Percentiles rank a stretch among this genome's conserved stretches.
phyloP scores from a whole-genome alignment of 1,140 invertebrate species.

The Trichonephila clavata region DNA sequence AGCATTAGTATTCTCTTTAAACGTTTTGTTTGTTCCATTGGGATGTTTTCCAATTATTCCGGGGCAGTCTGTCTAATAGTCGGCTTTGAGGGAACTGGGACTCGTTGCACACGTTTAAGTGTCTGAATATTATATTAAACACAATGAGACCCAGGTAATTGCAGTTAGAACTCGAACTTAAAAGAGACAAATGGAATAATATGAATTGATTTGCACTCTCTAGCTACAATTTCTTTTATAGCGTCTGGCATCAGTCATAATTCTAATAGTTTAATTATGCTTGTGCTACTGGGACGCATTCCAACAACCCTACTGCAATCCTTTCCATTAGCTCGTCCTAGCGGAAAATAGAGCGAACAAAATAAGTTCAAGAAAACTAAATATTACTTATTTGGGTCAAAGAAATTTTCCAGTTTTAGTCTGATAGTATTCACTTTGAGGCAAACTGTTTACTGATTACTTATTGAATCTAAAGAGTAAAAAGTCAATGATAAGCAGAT shows the following conservation, averaged over 20 bases:
- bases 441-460: no score
- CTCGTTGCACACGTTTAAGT: no score
- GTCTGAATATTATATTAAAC: not conserved
- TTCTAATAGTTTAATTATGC: slow-evolving; percentile 30
- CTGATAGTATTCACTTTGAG: no score
- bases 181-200: not conserved
- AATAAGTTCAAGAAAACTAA: slow-evolving; percentile 5
- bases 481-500: no score
- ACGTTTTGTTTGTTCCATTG: not conserved
- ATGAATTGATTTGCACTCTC: not conserved
- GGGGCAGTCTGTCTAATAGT: not conserved
- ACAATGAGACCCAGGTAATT: not conserved
- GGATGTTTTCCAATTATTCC: not conserved
- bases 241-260: not conserved
- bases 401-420: not conserved
- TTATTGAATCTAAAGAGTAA: no score
- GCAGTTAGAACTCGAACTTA: no score
- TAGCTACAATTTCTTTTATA: not conserved
- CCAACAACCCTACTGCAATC: not conserved
- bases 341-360: not conserved
- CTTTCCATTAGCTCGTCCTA: not conserved
- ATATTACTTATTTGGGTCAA: not conserved
- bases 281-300: not conserved
- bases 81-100: not conserved
- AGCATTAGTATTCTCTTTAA: no score